Evolutionary conservation across 1,140 invertebrate genomes (phyloP).

Genomic region (Drosophila baimaii): DNA sequence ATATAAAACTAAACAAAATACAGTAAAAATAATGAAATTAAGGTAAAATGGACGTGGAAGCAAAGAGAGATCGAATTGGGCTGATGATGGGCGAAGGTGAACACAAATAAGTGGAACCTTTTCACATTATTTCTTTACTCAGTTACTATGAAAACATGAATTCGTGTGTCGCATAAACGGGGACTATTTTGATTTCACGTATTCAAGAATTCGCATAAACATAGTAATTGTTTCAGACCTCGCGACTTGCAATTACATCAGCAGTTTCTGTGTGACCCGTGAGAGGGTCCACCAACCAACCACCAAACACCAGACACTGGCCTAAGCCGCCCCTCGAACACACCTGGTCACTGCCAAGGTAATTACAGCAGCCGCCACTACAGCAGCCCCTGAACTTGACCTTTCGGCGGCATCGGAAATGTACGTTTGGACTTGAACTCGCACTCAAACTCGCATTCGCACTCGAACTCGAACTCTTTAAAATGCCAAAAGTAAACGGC

Average conservation of each 20-base stretch:
- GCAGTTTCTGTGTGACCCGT: slow-evolving; percentile 47
- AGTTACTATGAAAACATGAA: too few relatives aligned
- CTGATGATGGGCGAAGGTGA: too few relatives aligned
- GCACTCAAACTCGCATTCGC: slow-evolving; percentile 26
- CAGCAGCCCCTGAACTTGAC: slow-evolving; percentile 56
- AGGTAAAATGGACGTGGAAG: too few relatives aligned
- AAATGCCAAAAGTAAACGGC: slow-evolving; percentile 36
- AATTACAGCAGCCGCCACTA: slow-evolving; percentile 37
- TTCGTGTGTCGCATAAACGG: too few relatives aligned
- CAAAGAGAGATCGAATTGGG: too few relatives aligned
- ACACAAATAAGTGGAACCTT: too few relatives aligned
- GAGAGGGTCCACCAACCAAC: slow-evolving; percentile 19
- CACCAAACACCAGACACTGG: not conserved
- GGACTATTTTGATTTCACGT: too few relatives aligned
- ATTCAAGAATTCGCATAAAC: too few relatives aligned
- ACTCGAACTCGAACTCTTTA: slow-evolving; percentile 30
- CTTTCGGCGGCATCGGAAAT: slow-evolving; percentile 50
- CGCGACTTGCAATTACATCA: slow-evolving; percentile 50
- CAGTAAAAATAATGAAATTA: too few relatives aligned
- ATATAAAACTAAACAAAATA: too few relatives aligned
- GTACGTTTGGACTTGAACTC: slow-evolving; percentile 45
- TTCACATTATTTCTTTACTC: too few relatives aligned
- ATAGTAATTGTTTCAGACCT: slow-evolving; percentile 35
- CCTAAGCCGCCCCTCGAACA: slow-evolving; percentile 9
- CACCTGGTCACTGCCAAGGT: slow-evolving; percentile 56